phyloP scores from a whole-genome alignment of 2,888 invertebrate genomes.

The Platycnemis pennipes region DNA sequence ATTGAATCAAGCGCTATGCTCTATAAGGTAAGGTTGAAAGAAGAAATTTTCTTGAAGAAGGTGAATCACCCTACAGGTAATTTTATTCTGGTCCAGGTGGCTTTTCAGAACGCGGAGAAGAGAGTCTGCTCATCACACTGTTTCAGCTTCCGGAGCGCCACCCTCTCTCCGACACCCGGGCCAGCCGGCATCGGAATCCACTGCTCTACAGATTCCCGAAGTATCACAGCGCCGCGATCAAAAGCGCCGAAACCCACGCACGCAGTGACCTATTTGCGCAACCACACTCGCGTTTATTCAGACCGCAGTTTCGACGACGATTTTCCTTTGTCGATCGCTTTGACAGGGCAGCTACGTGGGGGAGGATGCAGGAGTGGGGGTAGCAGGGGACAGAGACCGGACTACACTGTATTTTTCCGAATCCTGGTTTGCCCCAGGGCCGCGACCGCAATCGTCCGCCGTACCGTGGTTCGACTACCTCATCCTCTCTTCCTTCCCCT shows the following conservation, averaged over 20 bases:
- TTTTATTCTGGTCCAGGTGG: no score
- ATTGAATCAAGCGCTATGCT: no score
- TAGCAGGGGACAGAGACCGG: no score
- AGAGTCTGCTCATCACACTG: no score
- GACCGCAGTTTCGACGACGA: neutral
- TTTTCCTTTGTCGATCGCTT: conserved; percentile 11
- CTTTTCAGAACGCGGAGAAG: no score
- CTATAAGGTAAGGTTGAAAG: no score
- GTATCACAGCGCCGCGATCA: neutral
- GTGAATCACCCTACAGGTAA: no score
- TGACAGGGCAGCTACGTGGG: no score
- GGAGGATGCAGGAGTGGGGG: neutral
- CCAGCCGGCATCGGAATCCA: neutral
- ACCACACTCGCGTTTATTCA: neutral
- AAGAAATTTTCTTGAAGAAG: no score
- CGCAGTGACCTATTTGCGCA: conserved; percentile 2
- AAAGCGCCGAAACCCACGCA: neutral
- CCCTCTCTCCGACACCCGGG: no score
- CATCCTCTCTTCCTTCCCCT: neutral
- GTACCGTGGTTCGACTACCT: neutral
- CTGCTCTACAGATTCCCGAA: neutral
- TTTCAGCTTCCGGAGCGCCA: no score
- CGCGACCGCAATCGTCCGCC: neutral
- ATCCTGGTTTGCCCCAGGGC: neutral
- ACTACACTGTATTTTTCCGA: no score